Evolutionary conservation across 37 sponge, comb jelly and placozoan species (phyloP).

Genomic region (Ianthella basta): DNA sequence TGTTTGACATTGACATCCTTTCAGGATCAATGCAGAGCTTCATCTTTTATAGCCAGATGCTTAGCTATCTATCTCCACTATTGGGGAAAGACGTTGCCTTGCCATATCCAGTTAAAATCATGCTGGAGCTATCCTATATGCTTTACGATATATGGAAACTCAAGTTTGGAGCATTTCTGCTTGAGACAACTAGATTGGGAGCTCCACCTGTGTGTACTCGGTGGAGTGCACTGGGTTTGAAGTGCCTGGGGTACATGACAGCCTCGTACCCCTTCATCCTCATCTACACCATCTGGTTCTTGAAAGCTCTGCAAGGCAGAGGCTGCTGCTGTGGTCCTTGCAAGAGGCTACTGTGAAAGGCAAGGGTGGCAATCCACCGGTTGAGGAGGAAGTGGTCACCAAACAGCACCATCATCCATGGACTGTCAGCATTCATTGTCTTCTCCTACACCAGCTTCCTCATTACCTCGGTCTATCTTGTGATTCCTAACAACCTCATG

Average conservation of each 20-base stretch:
- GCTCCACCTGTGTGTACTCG: neutral
- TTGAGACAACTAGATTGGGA: neutral
- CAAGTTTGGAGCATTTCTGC: neutral
- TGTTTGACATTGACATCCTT: constrained; percentile 36
- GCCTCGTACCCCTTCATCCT: constrained; percentile 6
- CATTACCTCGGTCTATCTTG: neutral
- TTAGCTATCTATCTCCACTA: neutral
- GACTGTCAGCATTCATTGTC: constrained; percentile 13
- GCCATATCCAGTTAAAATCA: neutral
- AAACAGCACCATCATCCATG: constrained; percentile 21
- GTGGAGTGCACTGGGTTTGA: neutral
- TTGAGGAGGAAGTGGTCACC: constrained; percentile 25
- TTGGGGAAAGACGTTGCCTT: neutral
- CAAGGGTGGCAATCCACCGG: neutral
- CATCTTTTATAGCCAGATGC: constrained; percentile 24
- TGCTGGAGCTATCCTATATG: neutral
- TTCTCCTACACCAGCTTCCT: constrained; percentile 12
- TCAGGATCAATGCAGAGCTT: constrained; percentile 31
- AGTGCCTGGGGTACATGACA: neutral
- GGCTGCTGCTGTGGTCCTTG: constrained; percentile 6
- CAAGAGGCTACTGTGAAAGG: neutral
- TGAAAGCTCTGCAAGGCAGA: neutral
- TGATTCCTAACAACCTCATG: neutral
- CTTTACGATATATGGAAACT: constrained; percentile 15
- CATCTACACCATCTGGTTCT: constrained; percentile 3